Evolutionary conservation across 2,888 invertebrate species (phyloP).

Genomic region (Nomada lathburiana): DNA sequence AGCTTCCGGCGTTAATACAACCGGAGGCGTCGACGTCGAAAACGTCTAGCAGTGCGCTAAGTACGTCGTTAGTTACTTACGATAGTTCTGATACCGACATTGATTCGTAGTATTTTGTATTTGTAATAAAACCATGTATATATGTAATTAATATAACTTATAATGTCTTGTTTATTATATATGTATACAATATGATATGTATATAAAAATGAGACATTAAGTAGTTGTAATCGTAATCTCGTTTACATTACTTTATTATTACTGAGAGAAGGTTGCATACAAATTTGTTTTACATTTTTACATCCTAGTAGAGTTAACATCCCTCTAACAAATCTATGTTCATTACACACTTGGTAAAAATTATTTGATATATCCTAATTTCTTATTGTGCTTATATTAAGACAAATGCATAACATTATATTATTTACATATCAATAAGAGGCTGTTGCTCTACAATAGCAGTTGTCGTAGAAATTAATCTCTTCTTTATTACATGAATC

Average conservation of each 20-base stretch:
- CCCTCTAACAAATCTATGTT: background rate
- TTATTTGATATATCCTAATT: background rate
- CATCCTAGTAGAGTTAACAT: background rate
- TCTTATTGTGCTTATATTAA: constrained; percentile 6
- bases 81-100: constrained; percentile 82
- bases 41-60: constrained; percentile 30
- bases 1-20: constrained; percentile 57
- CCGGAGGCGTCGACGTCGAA: constrained; percentile 55
- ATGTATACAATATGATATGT: constrained; percentile 2
- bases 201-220: constrained; percentile 28
- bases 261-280: background rate
- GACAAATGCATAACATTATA: background rate
- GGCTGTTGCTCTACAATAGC: constrained; percentile 60
- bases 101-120: constrained; percentile 71
- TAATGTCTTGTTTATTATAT: constrained; percentile 16
- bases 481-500: constrained; percentile 92
- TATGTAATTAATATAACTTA: constrained; percentile 60
- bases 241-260: background rate
- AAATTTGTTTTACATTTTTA: constrained; percentile 22
- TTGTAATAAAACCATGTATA: constrained; percentile 56
- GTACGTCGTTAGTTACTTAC: constrained; percentile 79
- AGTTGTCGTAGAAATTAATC: constrained; percentile 51
- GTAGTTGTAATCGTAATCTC: background rate
- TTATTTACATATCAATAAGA: constrained; percentile 60
- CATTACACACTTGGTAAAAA: background rate